Evolutionary conservation across 2,113 vertebrate species (phyloP), one percentile per base, ranked within the genome.

Genomic region (Leptodactylus fuscus): DNA sequence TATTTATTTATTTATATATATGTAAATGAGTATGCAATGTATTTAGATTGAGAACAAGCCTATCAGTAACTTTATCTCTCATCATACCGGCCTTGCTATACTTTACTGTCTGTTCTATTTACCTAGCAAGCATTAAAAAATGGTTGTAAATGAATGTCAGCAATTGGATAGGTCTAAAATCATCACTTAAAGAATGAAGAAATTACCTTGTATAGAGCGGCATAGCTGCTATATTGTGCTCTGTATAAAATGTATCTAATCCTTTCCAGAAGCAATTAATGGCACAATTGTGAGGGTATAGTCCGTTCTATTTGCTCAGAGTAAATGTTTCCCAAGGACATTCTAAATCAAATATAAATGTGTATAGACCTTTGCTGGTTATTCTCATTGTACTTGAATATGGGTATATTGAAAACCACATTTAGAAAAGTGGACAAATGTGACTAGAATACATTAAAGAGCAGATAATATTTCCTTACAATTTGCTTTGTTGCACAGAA

Each of bases 371-470:
- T 65, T 49, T 67, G 41, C 79, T 67, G 41, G 60, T 81, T 81
- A 49, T 81, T 81, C 65, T 81, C 79, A 67, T 81, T n/a, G 34
- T 41, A 8, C 34, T 41, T 69, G 36, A 69, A 69, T 81, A 69
- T 24, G 24, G 60, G 55, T 13, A 81, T 81, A 67, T 46, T 67
- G 60, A 81, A 81, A 81, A 67, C 38, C 27, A 65, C 41, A 67
- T 65, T 67, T 49, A 48, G 58, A 65, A 81, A 67, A 67, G 79
- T 67, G 79, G 60, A 48, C 38, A 34, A 48, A 34, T 81, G 60
- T 81, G 79, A 81, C 79, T 67, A 11, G 58, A 81, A 81, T 81
- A 81, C 27, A 81, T 81, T 65, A 49, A 67, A 49, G 38, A 81
- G 24, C 79, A 48, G 60, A 49, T 29, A 62, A 69, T 48, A 48